Conservation (phyloP, 2,797 vertebrate species). For the Eospalax fontanierii region DNA sequence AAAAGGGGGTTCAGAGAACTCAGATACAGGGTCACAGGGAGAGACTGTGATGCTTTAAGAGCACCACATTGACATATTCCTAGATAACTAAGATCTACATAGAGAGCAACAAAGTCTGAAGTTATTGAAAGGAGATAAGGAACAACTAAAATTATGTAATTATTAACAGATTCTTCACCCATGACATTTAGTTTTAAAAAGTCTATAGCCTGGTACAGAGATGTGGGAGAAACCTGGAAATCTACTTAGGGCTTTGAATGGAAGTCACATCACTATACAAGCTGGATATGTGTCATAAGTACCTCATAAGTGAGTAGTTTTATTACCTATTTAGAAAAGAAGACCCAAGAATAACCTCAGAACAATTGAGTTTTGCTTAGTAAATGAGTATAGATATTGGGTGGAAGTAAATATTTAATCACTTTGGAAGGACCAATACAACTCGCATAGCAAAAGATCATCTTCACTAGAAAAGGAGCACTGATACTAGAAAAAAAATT, state of each 20-base stretch:
- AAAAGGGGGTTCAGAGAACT: constrained; percentile 11
- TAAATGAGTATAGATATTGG: neutral
- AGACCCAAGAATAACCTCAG: constrained; percentile 19
- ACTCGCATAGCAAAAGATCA: no score
- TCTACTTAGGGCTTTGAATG: neutral
- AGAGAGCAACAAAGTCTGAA: neutral
- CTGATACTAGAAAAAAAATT: no score
- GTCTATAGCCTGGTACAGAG: neutral
- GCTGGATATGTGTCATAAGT: neutral
- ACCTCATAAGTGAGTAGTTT: neutral
- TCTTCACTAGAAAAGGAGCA: neutral
- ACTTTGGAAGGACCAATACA: neutral
- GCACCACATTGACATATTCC: neutral
- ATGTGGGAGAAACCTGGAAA: neutral
- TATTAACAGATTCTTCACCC: neutral
- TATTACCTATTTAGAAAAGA: neutral
- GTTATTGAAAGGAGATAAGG: neutral
- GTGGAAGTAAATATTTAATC: constrained; percentile 43
- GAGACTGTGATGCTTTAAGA: neutral
- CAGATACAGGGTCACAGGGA: neutral
- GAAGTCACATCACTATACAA: constrained; percentile 46
- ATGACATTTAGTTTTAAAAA: neutral
- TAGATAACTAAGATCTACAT: neutral
- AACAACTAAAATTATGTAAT: neutral
- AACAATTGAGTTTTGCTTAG: neutral